A percentile compares a stretch with the other conserved stretches of the same genome.
phyloP scores from a whole-genome alignment of 2,888 invertebrate species.

The Dryobota labecula region DNA sequence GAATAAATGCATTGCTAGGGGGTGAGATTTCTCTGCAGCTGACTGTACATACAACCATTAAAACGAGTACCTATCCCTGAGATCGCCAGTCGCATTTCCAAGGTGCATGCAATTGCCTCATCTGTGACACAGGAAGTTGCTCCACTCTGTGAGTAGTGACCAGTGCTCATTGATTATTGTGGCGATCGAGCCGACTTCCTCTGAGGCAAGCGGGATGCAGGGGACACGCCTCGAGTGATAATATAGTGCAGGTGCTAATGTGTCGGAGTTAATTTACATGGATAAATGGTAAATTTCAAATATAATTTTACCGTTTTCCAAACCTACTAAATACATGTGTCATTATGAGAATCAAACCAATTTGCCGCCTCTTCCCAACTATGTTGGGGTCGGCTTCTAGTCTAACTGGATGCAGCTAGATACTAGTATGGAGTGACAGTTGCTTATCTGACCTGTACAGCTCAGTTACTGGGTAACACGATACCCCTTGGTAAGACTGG shows the following conservation, averaged over 20 bases:
- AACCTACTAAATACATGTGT: background rate
- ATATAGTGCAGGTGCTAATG: background rate
- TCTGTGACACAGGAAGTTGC: constrained; percentile 55
- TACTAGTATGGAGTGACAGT: too few species aligned
- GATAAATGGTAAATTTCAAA: background rate
- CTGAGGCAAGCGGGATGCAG: constrained; percentile 40
- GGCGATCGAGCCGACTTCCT: constrained; percentile 33
- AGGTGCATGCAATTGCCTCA: constrained; percentile 28
- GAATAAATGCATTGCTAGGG: too few species aligned
- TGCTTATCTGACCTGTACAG: too few species aligned
- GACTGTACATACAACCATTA: constrained; percentile 2
- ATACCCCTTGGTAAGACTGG: too few species aligned
- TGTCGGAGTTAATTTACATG: background rate
- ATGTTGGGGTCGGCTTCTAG: too few species aligned
- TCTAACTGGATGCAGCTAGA: too few species aligned
- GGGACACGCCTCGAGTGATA: constrained; percentile 5
- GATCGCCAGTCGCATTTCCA: constrained; percentile 17
- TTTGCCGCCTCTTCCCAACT: too few species aligned
- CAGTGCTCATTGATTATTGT: constrained; percentile 48
- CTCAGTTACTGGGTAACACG: too few species aligned
- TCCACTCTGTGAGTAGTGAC: constrained; percentile 8
- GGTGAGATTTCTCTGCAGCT: too few species aligned
- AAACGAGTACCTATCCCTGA: constrained; percentile 7
- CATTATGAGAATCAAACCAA: background rate
- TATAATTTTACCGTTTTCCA: background rate